These are phyloP conservation scores for Drosophila lini DNA, from an alignment of 1,140 invertebrate species.

Conservation along the genomic window DNA sequence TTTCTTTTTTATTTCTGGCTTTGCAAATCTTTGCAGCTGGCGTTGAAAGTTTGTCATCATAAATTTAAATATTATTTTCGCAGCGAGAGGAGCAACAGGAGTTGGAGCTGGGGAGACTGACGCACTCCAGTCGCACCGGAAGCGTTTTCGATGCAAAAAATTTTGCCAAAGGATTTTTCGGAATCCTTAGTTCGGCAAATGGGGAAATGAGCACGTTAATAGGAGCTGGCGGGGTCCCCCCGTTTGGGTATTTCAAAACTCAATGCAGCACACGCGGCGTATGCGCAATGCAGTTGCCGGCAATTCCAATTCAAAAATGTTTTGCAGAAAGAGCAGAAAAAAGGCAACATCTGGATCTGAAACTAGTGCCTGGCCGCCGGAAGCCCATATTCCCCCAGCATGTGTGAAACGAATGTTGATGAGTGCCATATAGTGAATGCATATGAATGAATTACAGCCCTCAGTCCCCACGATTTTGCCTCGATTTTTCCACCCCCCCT, in stretches of 20 bases:
- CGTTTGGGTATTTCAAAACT: conserved; percentile 26
- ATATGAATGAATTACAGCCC: conserved; percentile 49
- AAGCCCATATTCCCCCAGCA: conserved; percentile 52
- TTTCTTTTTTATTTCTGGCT: conserved; percentile 17
- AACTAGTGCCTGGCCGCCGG: conserved; percentile 16
- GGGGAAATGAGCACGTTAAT: conserved; percentile 78
- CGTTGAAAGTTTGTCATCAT: conserved; percentile 80
- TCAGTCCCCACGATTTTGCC: neutral
- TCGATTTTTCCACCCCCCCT: conserved; percentile 2
- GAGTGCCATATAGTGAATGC: conserved; percentile 46
- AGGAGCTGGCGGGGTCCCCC: conserved; percentile 11
- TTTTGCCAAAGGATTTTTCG: conserved; percentile 9
- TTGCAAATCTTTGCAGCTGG: conserved; percentile 76
- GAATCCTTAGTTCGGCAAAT: conserved; percentile 50
- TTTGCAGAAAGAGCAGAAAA: conserved; percentile 16
- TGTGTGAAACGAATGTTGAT: conserved; percentile 53
- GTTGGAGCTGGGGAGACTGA: neutral
- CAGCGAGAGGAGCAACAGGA: conserved; percentile 37
- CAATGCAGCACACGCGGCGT: conserved; percentile 56
- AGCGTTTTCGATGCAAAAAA: conserved; percentile 36
- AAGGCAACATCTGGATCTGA: conserved; percentile 29
- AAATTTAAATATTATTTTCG: conserved; percentile 73
- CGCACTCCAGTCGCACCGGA: conserved; percentile 4
- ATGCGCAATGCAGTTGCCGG: conserved; percentile 60
- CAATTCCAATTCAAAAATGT: conserved; percentile 8